phyloP scores from a whole-genome alignment of 2,888 invertebrate genomes.

The Acleris sparsana region DNA sequence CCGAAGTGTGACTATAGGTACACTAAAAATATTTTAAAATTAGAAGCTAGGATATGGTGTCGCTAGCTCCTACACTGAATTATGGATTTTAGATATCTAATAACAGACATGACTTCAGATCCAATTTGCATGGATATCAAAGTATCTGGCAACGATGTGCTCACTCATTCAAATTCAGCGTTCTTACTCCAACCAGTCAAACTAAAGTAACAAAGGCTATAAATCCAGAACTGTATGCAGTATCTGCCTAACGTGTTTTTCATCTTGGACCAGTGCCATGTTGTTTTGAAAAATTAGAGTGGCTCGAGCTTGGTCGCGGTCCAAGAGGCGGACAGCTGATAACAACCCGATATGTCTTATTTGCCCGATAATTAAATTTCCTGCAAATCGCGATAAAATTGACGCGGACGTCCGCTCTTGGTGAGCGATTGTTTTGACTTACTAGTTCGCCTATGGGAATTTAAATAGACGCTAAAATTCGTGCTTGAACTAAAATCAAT shows the following conservation, averaged over 20 bases:
- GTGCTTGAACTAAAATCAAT: too few relatives aligned
- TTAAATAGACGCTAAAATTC: too few relatives aligned
- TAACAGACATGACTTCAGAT: too few relatives aligned
- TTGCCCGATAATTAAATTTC: slow-evolving; percentile 23
- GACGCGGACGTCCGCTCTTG: not conserved
- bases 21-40: too few relatives aligned
- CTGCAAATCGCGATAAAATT: slow-evolving; percentile 9
- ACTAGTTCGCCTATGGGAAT: too few relatives aligned
- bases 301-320: slow-evolving; percentile 57
- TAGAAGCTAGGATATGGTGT: too few relatives aligned
- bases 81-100: too few relatives aligned
- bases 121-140: too few relatives aligned
- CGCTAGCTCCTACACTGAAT: too few relatives aligned
- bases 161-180: not conserved
- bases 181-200: slow-evolving; percentile 13
- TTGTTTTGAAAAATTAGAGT: slow-evolving; percentile 75
- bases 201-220: slow-evolving; percentile 43
- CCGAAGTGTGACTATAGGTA: too few relatives aligned
- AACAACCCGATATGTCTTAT: slow-evolving; percentile 36
- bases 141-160: too few relatives aligned
- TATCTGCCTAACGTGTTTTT: slow-evolving; percentile 63
- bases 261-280: slow-evolving; percentile 69
- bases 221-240: slow-evolving; percentile 58
- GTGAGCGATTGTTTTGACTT: too few relatives aligned
- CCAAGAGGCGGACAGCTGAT: slow-evolving; percentile 62